Evolutionary conservation across 64 coral and sea anemone species (phyloP), one percentile per base, ranked within the genome.

Genomic region (Anthopleura sola): DNA sequence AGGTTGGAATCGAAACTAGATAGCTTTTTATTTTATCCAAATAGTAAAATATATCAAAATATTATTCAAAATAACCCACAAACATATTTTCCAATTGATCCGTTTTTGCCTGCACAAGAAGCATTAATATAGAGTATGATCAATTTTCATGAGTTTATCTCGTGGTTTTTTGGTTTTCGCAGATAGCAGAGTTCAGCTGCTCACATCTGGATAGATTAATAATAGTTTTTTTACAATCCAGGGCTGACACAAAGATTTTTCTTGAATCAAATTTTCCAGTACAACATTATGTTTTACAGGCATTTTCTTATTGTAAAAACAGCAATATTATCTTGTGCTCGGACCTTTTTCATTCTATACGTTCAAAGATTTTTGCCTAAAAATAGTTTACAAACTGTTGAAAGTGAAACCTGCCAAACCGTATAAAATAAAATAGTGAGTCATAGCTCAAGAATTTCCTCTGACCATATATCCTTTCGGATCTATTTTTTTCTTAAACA

Each of bases 111-210:
- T 38, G 47, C 76, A 71, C 44, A 79, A 79, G 47, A 44, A 19
- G 74, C 74, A 39, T 39, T 76, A 76, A 36, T 76, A 34, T 76
- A 76, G 37, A 79, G 76, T 37, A 28, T 77, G 38, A 79, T 40
- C 37, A 46, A 47, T 79, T 47, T 79, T 79, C 38, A 38, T 79
- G 36, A 38, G 76, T 48, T 79, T 79, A 79, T 79, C 76, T 79
- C 76, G 76, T 79, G 76, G 76, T 79, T 79, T 79, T 77, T 77
- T 23, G n/a, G 76, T 11, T 79, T 44, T 6, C 37, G 24, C 7
- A 47, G 76, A 79, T 79, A 79, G 76, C 21, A 48, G 14, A 20
- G 6, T 9, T 79, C 76, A 79, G 76, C 76, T 79, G 76, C 39
- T 44, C 18, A 11, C 76, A 79, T 79, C 76, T 79, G 44, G 76